Percentiles rank a stretch among this genome's conserved stretches.
Conservation (phyloP, 2,113 vertebrate species). For the Acanthochromis polyacanthus region DNA sequence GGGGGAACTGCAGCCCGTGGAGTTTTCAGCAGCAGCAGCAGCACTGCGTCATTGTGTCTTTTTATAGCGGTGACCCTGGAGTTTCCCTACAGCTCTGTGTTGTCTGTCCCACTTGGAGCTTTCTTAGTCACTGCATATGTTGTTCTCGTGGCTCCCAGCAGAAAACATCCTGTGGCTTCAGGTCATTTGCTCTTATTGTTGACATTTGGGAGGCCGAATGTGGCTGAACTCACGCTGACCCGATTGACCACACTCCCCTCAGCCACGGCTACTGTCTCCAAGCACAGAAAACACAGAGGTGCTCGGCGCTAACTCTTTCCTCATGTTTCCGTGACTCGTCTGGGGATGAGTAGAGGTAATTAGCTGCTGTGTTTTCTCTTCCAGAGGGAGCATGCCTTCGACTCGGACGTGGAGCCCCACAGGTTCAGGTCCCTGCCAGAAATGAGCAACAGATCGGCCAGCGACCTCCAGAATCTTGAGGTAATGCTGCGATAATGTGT, state of each 20-base stretch:
- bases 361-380: conserved; percentile 71
- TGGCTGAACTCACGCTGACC: conserved; percentile 82
- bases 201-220: conserved; percentile 82
- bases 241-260: conserved; percentile 59
- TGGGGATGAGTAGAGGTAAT: conserved; percentile 64
- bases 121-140: conserved; percentile 85
- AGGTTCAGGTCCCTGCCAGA: conserved; percentile 86
- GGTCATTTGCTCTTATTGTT: conserved; percentile 83
- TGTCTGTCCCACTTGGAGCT: conserved; percentile 81
- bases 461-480: conserved; percentile 85
- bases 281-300: conserved; percentile 64
- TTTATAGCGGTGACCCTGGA: conserved; percentile 87
- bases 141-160: conserved; percentile 83
- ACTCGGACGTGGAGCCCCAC: conserved; percentile 82
- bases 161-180: conserved; percentile 89
- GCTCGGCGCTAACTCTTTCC: conserved; percentile 71
- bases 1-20: conserved; percentile 8
- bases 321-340: conserved; percentile 70
- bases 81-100: conserved; percentile 85
- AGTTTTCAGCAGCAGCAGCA: conserved; percentile 70
- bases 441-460: conserved; percentile 84
- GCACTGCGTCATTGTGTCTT: conserved; percentile 83
- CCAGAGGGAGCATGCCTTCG: conserved; percentile 83
- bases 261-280: conserved; percentile 73
- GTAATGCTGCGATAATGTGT: conserved; percentile 73